Base-by-base conservation (phyloP, 2,888 invertebrate species). In the Endomychus coccineus region DNA sequence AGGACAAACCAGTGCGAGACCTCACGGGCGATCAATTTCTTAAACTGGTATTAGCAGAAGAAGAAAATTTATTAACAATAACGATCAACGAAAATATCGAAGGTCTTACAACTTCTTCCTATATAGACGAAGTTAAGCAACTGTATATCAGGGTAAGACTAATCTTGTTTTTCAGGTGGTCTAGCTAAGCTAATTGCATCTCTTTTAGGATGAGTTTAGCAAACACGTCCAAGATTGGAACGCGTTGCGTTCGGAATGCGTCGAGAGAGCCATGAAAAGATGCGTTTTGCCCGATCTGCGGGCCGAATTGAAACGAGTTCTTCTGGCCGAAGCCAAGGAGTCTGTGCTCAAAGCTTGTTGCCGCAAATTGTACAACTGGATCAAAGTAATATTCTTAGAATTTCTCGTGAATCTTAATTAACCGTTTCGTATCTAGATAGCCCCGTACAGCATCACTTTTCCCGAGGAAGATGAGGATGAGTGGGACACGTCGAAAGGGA, bases 211-310 rank as follows among this genome's bases (percentile, higher is more conserved):
- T 66, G 95, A 95, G 64, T 96, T 92, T 65, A 91, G 91, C 50
- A 87, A 87, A 49, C 82, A 83, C 46, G 91, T 91, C 0, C 85
- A 94, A 61, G 91, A 92, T 50, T 98, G 98, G 98, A 98, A 98
- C 67, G 77, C 80, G 2, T 61, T 95, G 31, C 74, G 98, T 23
- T 79, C 80, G 1, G 84, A 89, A 53, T 89, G 92, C 35, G 84
- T 97, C 0, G 86, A 89, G 52, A 70, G 88, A 42, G 94, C 96
- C 0, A 72, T 96, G 31, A 83, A 75, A 13, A 82, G 85, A 57
- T 83, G 94, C 62, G 78, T 98, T 3, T 79, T 92, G 58, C 96
- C 96, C 0, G 86, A 89, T 57, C 70, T 98, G 48, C 74, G 84
- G 42, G 80, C 88, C 46, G 97, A 98, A 64, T 65, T 98, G 4